Evolutionary conservation across 2,888 invertebrate genomes (phyloP).

Genomic region (Cantharis rustica): DNA sequence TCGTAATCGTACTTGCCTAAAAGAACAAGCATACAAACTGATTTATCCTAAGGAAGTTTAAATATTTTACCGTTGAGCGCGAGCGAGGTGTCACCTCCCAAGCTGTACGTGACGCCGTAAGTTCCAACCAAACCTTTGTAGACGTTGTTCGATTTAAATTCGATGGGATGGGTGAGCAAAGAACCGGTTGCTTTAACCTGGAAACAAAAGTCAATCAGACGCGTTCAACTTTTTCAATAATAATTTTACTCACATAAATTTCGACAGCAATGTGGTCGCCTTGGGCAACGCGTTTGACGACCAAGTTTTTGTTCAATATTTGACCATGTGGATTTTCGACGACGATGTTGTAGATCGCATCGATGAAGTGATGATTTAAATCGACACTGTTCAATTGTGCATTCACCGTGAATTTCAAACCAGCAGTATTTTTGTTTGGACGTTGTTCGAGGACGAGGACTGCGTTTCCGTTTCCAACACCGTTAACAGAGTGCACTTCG

Average conservation of each 20-base stretch:
- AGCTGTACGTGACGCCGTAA: slow-evolving; percentile 14
- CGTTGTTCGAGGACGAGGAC: slow-evolving; percentile 50
- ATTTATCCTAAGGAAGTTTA: slow-evolving; percentile 35
- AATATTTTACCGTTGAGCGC: not conserved
- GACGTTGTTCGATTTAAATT: slow-evolving; percentile 40
- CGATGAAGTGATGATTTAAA: slow-evolving; percentile 53
- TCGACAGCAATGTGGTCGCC: slow-evolving; percentile 43
- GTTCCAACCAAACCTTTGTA: slow-evolving; percentile 28
- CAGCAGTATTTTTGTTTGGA: slow-evolving; percentile 54
- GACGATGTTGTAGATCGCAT: slow-evolving; percentile 51
- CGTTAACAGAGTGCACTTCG: slow-evolving; percentile 42
- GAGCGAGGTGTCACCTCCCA: not conserved
- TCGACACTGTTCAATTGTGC: slow-evolving; percentile 55
- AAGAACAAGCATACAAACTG: slow-evolving; percentile 23
- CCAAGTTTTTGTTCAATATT: slow-evolving; percentile 52
- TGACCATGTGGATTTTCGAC: slow-evolving; percentile 59
- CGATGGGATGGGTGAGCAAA: slow-evolving; percentile 46
- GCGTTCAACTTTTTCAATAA: not conserved
- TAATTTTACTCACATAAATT: slow-evolving; percentile 30
- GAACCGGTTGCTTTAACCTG: slow-evolving; percentile 45
- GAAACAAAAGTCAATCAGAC: not conserved
- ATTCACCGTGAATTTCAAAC: slow-evolving; percentile 53
- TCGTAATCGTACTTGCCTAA: slow-evolving; percentile 55
- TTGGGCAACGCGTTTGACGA: slow-evolving; percentile 52
- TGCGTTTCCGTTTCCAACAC: slow-evolving; percentile 43